phyloP scores from a whole-genome alignment of 2,113 vertebrate species.

The Anser brachyrhynchus region DNA sequence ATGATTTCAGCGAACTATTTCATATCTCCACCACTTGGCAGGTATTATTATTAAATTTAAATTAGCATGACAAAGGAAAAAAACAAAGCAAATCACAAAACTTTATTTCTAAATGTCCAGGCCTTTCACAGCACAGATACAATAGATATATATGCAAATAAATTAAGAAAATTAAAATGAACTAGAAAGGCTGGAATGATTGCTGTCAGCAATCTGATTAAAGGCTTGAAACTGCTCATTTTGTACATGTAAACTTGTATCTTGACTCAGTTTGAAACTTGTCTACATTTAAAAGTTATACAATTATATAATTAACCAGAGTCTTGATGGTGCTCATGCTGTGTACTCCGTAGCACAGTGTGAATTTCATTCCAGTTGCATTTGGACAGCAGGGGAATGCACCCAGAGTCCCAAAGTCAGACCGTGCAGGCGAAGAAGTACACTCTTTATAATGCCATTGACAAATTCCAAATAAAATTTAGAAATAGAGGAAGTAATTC shows the following conservation, averaged over 20 bases:
- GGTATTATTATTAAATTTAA: neutral
- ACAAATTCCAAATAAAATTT: neutral
- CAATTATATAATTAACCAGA: neutral
- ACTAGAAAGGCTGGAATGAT: neutral
- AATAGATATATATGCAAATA: neutral
- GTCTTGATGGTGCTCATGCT: neutral
- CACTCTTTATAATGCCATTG: neutral
- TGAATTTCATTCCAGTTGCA: neutral
- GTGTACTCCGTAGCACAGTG: neutral
- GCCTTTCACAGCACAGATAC: neutral
- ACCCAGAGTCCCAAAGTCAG: neutral
- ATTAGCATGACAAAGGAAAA: neutral
- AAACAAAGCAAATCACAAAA: accelerated
- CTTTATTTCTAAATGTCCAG: neutral
- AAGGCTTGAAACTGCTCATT: neutral
- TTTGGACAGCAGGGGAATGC: neutral
- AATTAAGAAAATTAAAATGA: neutral
- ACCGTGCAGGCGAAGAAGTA: neutral
- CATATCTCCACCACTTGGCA: neutral
- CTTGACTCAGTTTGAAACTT: neutral
- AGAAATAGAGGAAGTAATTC: neutral
- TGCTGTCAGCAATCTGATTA: neutral
- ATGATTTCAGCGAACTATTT: neutral
- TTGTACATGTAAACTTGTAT: neutral
- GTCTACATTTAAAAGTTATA: neutral